Base-by-base conservation (phyloP, 92 coral and sea anemone genomes). In the Actinernus sp. region DNA sequence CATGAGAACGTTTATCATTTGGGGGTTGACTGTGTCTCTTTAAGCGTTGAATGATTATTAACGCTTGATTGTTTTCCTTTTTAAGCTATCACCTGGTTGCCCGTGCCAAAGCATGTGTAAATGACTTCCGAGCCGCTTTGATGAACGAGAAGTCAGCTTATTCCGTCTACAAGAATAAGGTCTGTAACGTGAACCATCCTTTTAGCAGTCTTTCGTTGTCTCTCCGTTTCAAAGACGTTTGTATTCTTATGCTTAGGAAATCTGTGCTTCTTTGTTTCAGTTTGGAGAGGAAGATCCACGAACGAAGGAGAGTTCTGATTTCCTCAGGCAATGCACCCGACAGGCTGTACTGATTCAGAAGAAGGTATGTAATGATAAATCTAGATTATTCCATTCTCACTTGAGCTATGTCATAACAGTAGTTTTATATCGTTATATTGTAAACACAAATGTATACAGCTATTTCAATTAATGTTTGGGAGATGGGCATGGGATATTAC, bases 291-390 rank as follows among this genome's bases (percentile, higher is more conserved):
- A 71, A 55, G 99, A 95, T 71, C 86, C 86, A 8, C 89, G 99
- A 0, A 90, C 92, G 37, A 86, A 81, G 62, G 99, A 95, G 49
- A 95, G 99, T 58, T 90, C 95, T 12, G 99, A 95, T 10, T 95
- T 82, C 32, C 89, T 95, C n/a, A 80, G 87, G 31, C 97, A 90
- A 62, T 92, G 97, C 69, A 95, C 99, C 3, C 83, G 90, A n/a
- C 97, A 91, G 64, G 99, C 99, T 12, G 99, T 95, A 5, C 82
- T 81, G 34, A 95, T 95, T 68, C 99, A 95, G 64, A 95, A 92
- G 68, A 87, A 84, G 81, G 99, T 95, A 40, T 29, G 84, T 36
- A 26, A 29, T 1, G 10, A 31, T 14, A n/a, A n/a, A n/a, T n/a
- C n/a, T n/a, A n/a, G n/a, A n/a, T n/a, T n/a, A n/a, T n/a, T n/a